Conservation (phyloP, 2,113 vertebrate species). For the Oreocharis arfaki region DNA sequence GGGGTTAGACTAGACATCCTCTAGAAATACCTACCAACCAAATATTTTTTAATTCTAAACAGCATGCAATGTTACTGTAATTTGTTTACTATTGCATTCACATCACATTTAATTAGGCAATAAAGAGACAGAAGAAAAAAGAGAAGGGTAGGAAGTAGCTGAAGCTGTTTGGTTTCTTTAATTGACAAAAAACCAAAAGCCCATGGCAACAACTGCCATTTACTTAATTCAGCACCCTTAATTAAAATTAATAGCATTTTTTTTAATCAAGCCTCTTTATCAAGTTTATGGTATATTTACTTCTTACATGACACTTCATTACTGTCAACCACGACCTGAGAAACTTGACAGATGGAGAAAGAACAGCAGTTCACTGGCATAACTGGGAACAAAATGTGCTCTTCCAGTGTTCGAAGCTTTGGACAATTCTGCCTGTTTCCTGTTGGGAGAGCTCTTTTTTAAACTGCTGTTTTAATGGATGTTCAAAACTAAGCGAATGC, state of each 20-base stretch:
- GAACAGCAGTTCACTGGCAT: neutral
- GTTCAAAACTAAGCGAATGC: neutral
- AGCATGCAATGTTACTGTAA: neutral
- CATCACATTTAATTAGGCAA: neutral
- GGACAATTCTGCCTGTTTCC: neutral
- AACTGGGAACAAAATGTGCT: neutral
- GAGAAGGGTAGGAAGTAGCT: neutral
- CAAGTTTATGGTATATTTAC: neutral
- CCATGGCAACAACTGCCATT: neutral
- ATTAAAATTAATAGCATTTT: neutral
- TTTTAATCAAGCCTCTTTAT: neutral
- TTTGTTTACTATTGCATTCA: neutral
- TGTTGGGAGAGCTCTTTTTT: neutral
- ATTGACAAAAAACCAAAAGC: neutral
- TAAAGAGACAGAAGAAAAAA: neutral
- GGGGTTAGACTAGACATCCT: fast-evolving
- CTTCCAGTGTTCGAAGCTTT: neutral
- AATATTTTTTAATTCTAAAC: neutral
- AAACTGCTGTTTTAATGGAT: neutral
- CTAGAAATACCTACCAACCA: neutral
- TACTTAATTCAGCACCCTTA: neutral
- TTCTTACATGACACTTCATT: neutral
- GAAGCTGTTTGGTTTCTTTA: neutral
- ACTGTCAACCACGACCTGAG: neutral
- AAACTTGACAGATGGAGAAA: neutral